phyloP scores from a whole-genome alignment of 2,888 invertebrate species.

The Norana najaformis region DNA sequence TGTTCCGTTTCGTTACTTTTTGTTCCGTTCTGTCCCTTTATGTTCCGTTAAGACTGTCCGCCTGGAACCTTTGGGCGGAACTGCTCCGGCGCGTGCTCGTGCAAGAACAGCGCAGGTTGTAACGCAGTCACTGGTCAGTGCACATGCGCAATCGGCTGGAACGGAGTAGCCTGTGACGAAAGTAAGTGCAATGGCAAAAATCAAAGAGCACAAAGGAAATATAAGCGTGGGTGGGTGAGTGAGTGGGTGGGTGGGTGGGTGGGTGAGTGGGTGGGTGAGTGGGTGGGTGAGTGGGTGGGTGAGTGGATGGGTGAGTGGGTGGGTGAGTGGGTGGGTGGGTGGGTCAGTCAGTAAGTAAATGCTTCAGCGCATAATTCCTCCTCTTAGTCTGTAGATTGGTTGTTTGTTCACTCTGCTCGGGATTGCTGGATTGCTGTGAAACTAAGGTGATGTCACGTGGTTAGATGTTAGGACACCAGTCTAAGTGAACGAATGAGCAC shows the following conservation, averaged over 20 bases:
- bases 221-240: not conserved
- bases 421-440: no score
- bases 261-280: not conserved
- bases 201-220: not conserved
- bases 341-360: no score
- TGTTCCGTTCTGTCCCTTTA: not conserved
- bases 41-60: slow-evolving; percentile 41
- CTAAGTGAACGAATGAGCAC: no score
- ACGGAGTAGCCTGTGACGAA: slow-evolving; percentile 50
- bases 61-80: slow-evolving; percentile 42
- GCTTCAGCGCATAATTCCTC: not conserved
- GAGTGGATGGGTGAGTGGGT: no score
- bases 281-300: not conserved
- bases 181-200: slow-evolving; percentile 32
- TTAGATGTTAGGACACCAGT: no score
- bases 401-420: no score
- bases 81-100: slow-evolving; percentile 50
- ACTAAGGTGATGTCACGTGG: no score
- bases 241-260: not conserved
- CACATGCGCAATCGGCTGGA: slow-evolving; percentile 52
- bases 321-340: not conserved
- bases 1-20: not conserved
- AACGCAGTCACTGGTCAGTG: slow-evolving; percentile 42
- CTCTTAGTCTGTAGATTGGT: not conserved
- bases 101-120: slow-evolving; percentile 50